phyloP scores from a whole-genome alignment of 2,113 vertebrate genomes.

The Sakesphorus luctuosus region DNA sequence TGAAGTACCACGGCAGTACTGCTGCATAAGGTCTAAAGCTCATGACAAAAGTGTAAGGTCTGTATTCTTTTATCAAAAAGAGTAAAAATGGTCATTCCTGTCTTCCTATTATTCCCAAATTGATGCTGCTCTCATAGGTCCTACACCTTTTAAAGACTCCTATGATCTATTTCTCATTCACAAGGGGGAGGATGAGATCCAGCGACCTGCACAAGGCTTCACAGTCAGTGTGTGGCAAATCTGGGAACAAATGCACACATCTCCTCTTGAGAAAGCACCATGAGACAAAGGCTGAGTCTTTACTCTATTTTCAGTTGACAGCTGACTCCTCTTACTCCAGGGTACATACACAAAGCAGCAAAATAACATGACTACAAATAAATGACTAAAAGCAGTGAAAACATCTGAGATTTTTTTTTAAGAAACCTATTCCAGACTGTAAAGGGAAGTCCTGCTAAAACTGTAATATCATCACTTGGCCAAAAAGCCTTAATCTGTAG shows the following conservation, averaged over 20 bases:
- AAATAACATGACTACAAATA: not conserved
- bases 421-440: not conserved
- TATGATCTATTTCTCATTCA: not conserved
- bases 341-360: not conserved
- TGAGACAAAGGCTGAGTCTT: not conserved
- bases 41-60: not conserved
- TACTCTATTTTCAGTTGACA: not conserved
- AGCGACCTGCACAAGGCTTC: not conserved
- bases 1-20: rapidly evolving
- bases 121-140: not conserved
- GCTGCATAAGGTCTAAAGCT: not conserved
- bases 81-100: not conserved
- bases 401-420: not conserved
- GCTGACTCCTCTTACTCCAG: not conserved
- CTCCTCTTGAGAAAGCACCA: not conserved
- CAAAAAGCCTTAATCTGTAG: not conserved
- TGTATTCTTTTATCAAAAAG: not conserved
- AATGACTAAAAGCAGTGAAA: not conserved
- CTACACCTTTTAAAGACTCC: not conserved
- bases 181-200: not conserved
- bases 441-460: not conserved
- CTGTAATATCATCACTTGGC: not conserved
- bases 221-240: not conserved
- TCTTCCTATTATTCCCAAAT: not conserved
- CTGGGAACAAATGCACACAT: rapidly evolving